Evolutionary conservation across 2,113 vertebrate genomes (phyloP), one percentile per base, ranked within the genome.

Genomic region (Grallaria varia): DNA sequence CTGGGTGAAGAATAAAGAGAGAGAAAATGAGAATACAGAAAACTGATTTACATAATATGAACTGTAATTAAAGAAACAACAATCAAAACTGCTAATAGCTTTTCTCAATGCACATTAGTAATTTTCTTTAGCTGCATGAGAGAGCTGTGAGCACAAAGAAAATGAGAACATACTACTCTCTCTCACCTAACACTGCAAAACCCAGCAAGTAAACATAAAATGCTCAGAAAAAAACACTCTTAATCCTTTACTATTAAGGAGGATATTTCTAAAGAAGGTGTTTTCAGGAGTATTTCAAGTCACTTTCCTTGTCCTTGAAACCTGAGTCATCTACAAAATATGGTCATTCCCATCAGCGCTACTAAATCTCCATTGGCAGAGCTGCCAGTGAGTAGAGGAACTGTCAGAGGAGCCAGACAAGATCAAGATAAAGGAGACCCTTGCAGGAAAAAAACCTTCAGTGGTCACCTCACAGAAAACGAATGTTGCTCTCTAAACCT

Each of bases 1-100:
- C 99, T 99, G 79, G 44, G 95, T 33, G 30, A 93, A 88, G 62
- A 95, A 94, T 87, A 73, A 96, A 97, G 63, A 97, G 81, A 96
- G 20, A 97, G 83, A 96, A 87, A 31, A 93, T 60, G 47, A 64
- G 86, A 92, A 96, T 42, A 73, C 35, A 83, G 35, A 73, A 87
- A 71, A 93, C 4, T 64, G 11, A 82, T 86, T 89, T 71, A 84
- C n/a, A 77, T 58, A 93, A 64, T 50, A 78, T 25, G 31, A 87
- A 80, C 9, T 55, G 9, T 79, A 94, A 89, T 84, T 94, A 89
- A 72, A 86, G 28, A 90, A 92, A 55, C 20, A 90, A 67, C 27
- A 42, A 76, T 17, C 35, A 74, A 77, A 95, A 92, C 14, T 62
- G 35, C 64, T 92, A 87, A 89, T 52, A 95, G 80, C 52, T 91